A percentile compares a stretch with the other conserved stretches of the same genome.
Conservation (phyloP, 2,113 vertebrate species). For the Dunckerocampus dactyliophorus region DNA sequence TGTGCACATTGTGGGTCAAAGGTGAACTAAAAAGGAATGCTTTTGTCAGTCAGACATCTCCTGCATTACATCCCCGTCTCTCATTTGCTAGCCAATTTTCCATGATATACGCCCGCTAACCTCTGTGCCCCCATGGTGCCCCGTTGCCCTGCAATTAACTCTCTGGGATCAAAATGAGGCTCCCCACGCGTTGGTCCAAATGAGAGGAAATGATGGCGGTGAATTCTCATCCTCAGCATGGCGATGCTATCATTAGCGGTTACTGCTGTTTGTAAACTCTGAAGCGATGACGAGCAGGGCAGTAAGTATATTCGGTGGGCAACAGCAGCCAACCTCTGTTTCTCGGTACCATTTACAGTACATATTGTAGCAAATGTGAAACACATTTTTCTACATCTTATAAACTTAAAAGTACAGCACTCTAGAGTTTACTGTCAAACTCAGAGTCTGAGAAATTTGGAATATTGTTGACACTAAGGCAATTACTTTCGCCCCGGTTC, state of each 20-base stretch:
- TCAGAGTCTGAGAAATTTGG: no score
- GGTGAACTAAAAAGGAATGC: neutral
- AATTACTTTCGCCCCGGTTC: no score
- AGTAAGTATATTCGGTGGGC: slow-evolving; percentile 16
- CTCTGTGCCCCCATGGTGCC: neutral
- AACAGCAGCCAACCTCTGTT: slow-evolving; percentile 29
- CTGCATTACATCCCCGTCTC: neutral
- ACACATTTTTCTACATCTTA: neutral
- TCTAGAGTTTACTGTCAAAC: no score
- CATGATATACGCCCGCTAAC: neutral
- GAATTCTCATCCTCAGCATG: slow-evolving; percentile 39
- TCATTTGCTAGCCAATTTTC: slow-evolving; percentile 11
- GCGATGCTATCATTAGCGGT: slow-evolving; percentile 54
- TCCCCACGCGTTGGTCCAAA: slow-evolving; percentile 34
- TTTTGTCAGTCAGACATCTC: neutral
- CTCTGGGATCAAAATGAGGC: slow-evolving; percentile 36
- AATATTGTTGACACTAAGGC: no score
- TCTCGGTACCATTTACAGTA: slow-evolving; percentile 19
- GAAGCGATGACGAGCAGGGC: slow-evolving; percentile 52
- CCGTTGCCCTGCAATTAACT: slow-evolving; percentile 16
- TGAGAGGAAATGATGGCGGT: slow-evolving; percentile 53
- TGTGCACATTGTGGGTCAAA: no score
- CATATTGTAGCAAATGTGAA: slow-evolving; percentile 13
- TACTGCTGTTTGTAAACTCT: slow-evolving; percentile 39
- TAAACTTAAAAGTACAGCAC: neutral